A percentile compares a stretch with the other conserved stretches of the same genome.
These are phyloP conservation scores for Stomatorhinus walkeri DNA, from an alignment of 2,797 vertebrate species.

Conservation along the genomic window DNA sequence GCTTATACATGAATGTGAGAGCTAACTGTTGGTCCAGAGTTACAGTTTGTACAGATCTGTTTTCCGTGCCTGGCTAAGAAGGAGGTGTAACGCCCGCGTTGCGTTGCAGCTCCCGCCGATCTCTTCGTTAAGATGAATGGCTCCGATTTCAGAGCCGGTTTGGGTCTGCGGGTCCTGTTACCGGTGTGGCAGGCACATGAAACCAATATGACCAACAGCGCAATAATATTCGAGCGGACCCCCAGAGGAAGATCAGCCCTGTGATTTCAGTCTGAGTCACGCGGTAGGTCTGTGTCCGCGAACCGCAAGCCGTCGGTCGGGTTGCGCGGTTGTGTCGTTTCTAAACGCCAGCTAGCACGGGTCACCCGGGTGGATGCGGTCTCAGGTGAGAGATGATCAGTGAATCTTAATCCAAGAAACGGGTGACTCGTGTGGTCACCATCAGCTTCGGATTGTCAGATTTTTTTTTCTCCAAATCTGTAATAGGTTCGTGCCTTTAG, in stretches of 20 bases:
- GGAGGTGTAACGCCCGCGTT: background rate
- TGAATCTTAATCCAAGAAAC: background rate
- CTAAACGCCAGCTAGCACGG: background rate
- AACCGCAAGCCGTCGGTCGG: conserved; percentile 9
- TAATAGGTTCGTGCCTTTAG: conserved; percentile 20
- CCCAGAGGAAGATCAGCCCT: background rate
- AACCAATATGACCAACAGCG: background rate
- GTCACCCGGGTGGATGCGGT: conserved; percentile 1
- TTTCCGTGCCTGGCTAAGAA: background rate
- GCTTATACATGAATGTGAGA: background rate
- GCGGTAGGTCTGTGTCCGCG: background rate
- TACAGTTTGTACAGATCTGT: background rate
- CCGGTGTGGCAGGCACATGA: background rate
- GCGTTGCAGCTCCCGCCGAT: background rate
- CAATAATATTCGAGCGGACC: conserved; percentile 16
- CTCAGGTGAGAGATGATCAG: conserved; percentile 16
- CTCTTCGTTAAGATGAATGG: background rate
- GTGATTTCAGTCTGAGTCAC: background rate
- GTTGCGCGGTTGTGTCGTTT: background rate
- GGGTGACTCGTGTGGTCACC: background rate
- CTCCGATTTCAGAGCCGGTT: background rate
- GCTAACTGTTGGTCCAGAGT: background rate
- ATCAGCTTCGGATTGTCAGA: background rate
- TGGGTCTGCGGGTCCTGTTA: background rate
- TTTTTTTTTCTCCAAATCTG: background rate